Percentiles rank a stretch among this genome's conserved stretches.
phyloP scores from a whole-genome alignment of 2,888 invertebrate species.

The Pammene fasciana region DNA sequence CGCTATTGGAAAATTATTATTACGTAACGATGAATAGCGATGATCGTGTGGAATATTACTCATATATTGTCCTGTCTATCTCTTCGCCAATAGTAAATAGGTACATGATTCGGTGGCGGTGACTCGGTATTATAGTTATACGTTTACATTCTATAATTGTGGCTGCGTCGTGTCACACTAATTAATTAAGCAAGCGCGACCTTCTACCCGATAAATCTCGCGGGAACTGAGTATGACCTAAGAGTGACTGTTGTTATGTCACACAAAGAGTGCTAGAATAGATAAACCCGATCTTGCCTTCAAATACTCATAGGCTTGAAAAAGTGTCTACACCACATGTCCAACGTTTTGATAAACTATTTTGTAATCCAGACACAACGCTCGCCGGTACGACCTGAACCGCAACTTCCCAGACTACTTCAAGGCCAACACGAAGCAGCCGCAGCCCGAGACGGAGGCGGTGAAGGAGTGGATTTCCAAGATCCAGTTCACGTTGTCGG shows the following conservation, averaged over 20 bases:
- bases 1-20: slow-evolving; percentile 1
- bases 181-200: background rate
- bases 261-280: background rate
- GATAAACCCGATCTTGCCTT: background rate
- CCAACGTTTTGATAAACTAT: background rate
- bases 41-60: slow-evolving; percentile 1
- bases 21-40: background rate
- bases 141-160: background rate
- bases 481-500: slow-evolving; percentile 96
- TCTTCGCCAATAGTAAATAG: background rate
- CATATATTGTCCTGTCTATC: background rate
- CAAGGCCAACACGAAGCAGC: slow-evolving; percentile 92
- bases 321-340: background rate
- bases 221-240: background rate
- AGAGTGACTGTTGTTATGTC: background rate
- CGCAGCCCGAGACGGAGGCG: slow-evolving; percentile 97
- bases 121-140: too few species aligned
- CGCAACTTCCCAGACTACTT: slow-evolving; percentile 98
- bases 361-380: slow-evolving; percentile 87
- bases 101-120: too few species aligned
- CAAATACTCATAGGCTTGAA: too few species aligned
- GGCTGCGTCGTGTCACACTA: background rate
- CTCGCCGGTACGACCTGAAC: slow-evolving; percentile 95
- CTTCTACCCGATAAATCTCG: background rate
- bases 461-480: slow-evolving; percentile 97